A percentile compares a stretch with the other conserved stretches of the same genome.
Conservation (phyloP, 2,113 vertebrate species). For the Fregata magnificens region DNA sequence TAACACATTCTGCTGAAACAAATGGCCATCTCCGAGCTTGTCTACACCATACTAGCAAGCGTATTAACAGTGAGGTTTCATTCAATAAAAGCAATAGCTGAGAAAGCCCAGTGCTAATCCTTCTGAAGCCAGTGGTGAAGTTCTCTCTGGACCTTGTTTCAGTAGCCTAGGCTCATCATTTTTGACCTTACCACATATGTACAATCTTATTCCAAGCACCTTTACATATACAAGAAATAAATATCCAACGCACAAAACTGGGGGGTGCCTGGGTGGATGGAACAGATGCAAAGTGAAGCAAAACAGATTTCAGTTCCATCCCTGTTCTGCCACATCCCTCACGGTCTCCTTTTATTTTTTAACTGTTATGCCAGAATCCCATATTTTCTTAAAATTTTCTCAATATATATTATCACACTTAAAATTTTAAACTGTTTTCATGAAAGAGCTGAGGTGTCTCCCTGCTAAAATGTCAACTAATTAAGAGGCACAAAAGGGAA, state of each 20-base stretch:
- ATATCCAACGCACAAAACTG: background rate
- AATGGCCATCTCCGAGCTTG: slow-evolving; percentile 4
- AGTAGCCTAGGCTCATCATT: background rate
- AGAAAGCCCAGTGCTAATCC: background rate
- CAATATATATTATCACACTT: background rate
- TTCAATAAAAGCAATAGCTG: background rate
- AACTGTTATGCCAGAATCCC: background rate
- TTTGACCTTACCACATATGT: background rate
- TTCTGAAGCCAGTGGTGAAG: background rate
- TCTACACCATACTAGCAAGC: background rate
- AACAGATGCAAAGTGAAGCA: background rate
- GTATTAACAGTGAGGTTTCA: background rate
- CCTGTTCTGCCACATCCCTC: background rate
- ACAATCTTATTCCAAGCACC: background rate
- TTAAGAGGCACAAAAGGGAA: background rate
- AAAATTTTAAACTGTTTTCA: background rate
- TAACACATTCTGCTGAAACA: slow-evolving; percentile 18
- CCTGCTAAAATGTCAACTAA: background rate
- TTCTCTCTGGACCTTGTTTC: background rate
- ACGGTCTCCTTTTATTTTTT: background rate
- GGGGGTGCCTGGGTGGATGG: background rate
- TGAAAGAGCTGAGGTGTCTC: background rate
- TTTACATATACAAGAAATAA: background rate
- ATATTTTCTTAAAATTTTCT: background rate
- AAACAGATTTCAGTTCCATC: background rate